Conservation (phyloP, 2,888 invertebrate genomes). For the Clepsis dumicolana region DNA sequence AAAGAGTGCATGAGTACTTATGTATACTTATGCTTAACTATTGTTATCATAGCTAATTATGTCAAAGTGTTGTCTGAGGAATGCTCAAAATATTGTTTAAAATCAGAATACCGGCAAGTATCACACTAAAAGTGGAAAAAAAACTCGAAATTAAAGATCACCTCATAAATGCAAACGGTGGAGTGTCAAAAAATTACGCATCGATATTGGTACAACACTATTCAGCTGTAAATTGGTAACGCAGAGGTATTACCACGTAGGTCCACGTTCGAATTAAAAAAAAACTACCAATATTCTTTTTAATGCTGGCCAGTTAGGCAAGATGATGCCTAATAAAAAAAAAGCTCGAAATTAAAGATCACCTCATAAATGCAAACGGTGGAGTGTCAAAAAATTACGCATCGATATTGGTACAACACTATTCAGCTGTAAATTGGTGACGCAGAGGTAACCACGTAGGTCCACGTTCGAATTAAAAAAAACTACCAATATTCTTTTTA, state of each 20-base stretch:
- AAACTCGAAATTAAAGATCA: too few relatives aligned
- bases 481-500: background rate
- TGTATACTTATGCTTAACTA: background rate
- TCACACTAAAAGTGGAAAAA: too few relatives aligned
- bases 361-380: too few relatives aligned
- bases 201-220: background rate
- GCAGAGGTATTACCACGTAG: background rate
- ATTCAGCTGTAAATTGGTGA: background rate
- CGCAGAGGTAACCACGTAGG: background rate
- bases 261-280: background rate
- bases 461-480: background rate
- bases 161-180: too few relatives aligned
- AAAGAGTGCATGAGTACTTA: constrained; percentile 10
- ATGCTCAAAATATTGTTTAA: too few relatives aligned
- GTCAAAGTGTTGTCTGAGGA: background rate
- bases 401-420: background rate
- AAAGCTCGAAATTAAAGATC: too few relatives aligned
- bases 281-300: background rate
- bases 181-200: too few relatives aligned
- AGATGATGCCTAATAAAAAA: background rate
- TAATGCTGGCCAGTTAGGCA: background rate
- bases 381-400: too few relatives aligned
- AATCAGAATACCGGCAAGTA: too few relatives aligned
- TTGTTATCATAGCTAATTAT: background rate
- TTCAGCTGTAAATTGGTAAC: background rate